Evolutionary conservation across 2,888 invertebrate genomes (phyloP).

Genomic region (Apeira syringaria): DNA sequence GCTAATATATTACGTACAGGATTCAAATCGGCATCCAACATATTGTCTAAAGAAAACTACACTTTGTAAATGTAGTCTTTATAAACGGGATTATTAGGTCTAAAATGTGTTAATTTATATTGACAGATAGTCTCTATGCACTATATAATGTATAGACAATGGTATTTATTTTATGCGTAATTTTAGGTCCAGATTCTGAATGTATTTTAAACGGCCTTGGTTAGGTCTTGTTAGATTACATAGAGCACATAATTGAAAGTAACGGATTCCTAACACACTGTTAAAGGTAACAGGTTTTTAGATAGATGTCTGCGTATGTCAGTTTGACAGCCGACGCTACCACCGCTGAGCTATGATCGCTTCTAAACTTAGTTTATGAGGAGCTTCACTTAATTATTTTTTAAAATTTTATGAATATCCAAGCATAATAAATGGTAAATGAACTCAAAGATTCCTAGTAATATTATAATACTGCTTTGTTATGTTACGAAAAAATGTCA

Average conservation of each 20-base stretch:
- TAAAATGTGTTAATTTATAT: constrained; percentile 27
- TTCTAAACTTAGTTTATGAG: too few relatives aligned
- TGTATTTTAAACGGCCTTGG: constrained; percentile 41
- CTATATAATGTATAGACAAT: constrained; percentile 27
- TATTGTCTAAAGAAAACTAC: constrained; percentile 47
- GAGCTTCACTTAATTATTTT: too few relatives aligned
- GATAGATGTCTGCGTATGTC: too few relatives aligned
- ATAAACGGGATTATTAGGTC: constrained; percentile 18
- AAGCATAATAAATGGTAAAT: too few relatives aligned
- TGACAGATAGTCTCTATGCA: constrained; percentile 53
- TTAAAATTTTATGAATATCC: too few relatives aligned
- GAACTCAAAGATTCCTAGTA: too few relatives aligned
- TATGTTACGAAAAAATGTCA: too few relatives aligned
- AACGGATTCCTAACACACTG: constrained; percentile 17
- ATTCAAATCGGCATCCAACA: constrained; percentile 69
- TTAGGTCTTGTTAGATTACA: constrained; percentile 16
- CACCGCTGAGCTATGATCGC: too few relatives aligned
- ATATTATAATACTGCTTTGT: too few relatives aligned
- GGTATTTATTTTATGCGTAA: constrained; percentile 43
- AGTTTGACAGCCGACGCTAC: too few relatives aligned
- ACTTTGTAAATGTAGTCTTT: constrained; percentile 31
- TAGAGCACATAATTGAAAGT: constrained; percentile 30
- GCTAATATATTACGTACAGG: constrained; percentile 74
- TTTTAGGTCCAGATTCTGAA: constrained; percentile 40
- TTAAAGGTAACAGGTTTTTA: too few relatives aligned